Conservation (phyloP, 2,797 vertebrate genomes). For the Pseudochirops corinnae region DNA sequence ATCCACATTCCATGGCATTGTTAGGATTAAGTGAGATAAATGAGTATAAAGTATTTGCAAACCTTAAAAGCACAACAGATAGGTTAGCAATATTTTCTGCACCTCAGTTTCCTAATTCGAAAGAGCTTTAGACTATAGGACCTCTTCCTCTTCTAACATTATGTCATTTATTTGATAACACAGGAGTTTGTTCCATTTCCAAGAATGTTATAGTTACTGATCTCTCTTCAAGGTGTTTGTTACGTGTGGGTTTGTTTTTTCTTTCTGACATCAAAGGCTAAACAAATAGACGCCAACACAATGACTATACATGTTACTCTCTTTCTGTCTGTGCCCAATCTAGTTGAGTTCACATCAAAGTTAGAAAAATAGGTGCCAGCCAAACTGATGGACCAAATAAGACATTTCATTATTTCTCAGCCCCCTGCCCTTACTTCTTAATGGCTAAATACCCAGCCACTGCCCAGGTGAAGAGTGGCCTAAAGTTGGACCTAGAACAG, state of each 20-base stretch:
- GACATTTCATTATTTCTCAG: background rate
- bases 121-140: background rate
- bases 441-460: background rate
- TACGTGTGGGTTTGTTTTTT: background rate
- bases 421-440: background rate
- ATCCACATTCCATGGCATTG: background rate
- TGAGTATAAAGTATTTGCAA: background rate
- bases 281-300: constrained; percentile 48
- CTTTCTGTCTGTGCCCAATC: constrained; percentile 10
- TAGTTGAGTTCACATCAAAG: background rate
- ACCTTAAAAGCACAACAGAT: background rate
- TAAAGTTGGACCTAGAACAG: background rate
- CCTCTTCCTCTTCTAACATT: background rate
- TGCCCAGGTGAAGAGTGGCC: background rate
- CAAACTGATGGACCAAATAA: background rate
- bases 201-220: background rate
- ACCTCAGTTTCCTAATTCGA: background rate
- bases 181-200: constrained; percentile 3
- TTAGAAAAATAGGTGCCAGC: background rate
- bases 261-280: constrained; percentile 47
- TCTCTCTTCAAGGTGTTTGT: background rate
- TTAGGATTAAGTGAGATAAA: background rate
- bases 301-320: background rate
- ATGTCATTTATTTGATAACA: background rate
- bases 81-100: background rate